Conservation (phyloP, 1,140 invertebrate genomes). For the Littorina saxatilis region DNA sequence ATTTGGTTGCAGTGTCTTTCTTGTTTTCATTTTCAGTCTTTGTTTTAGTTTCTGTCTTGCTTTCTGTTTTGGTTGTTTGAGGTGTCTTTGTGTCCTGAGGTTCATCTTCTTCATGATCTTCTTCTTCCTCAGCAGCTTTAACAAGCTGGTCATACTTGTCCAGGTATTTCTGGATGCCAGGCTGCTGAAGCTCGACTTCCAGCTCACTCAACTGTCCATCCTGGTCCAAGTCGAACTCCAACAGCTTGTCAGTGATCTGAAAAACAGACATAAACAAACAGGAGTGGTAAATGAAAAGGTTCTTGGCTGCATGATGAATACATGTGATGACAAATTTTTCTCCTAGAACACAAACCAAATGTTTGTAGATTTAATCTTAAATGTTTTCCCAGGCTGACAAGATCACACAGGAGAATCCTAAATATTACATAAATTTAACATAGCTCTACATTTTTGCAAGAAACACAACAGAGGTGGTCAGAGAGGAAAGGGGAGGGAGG, state of each 20-base stretch:
- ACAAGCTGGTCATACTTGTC: conserved; percentile 11
- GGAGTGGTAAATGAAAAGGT: background rate
- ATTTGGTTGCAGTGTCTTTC: too few relatives aligned
- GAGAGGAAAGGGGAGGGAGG: too few relatives aligned
- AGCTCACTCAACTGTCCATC: conserved; percentile 33
- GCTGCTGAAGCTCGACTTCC: conserved; percentile 28
- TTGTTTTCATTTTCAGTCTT: too few relatives aligned
- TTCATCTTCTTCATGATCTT: background rate
- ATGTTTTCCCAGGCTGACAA: background rate
- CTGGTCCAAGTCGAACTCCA: conserved; percentile 38
- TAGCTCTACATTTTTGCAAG: too few relatives aligned
- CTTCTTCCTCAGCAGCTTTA: conserved; percentile 6
- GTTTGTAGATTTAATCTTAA: background rate
- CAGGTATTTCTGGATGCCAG: conserved; percentile 11
- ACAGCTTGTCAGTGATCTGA: conserved; percentile 29
- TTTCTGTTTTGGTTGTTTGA: background rate
- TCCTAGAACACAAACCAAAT: too few relatives aligned
- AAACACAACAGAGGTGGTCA: too few relatives aligned
- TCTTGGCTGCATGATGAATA: too few relatives aligned
- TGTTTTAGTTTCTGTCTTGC: background rate
- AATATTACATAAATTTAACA: too few relatives aligned
- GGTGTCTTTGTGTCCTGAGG: background rate
- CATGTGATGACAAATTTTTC: too few relatives aligned
- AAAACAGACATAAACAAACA: conserved; percentile 10
- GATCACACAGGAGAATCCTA: too few relatives aligned